Base-by-base conservation (phyloP, 2,888 invertebrate genomes). In the Drosophila algonquin region DNA sequence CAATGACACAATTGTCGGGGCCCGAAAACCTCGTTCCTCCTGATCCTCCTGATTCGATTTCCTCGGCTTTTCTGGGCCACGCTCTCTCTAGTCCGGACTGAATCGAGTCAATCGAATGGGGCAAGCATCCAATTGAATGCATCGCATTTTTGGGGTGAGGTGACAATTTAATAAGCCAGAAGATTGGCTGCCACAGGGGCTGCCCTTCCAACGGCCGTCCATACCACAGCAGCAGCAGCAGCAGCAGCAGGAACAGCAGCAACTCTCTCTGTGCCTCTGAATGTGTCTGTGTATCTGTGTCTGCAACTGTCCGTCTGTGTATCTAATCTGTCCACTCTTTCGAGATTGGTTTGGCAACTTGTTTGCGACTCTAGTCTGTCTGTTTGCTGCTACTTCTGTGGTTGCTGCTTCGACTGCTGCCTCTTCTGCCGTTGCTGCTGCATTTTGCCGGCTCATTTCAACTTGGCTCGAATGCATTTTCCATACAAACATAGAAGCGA, bases 401-500 rank as follows among this genome's bases (percentile, higher is more conserved):
- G 46, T 46, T 54, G 40, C 54, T 16, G 46, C 47, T 56, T 24
- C 54, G 32, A 27, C 53, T 61, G 35, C 63, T 46, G 35, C 64
- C 55, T 63, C 65, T 55, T 35, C 55, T 77, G 50, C 10, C 74
- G 53, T 47, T 47, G 83, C 79, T 80, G 79, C 77, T 75, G 86
- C 79, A 80, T 82, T 84, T 86, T 87, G 86, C 86, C 86, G 86
- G 87, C 81, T 86, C 81, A 87, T 87, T 86, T 83, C 81, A 87
- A 75, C 79, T 84, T 87, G 85, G 81, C 83, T 80, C 75, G 80
- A 86, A 80, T 87, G 83, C 81, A 87, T 83, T 87, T 85, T 85
- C 83, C 75, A 77, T 75, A 76, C 81, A 86, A 83, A 81, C 76
- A 84, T 50, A 51, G 53, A 44, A 46, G 45, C 67, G 65, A 65